Percentiles rank a stretch among this genome's conserved stretches.
Evolutionary conservation across 1,140 invertebrate genomes (phyloP).

Genomic region (Drosophila baimaii): DNA sequence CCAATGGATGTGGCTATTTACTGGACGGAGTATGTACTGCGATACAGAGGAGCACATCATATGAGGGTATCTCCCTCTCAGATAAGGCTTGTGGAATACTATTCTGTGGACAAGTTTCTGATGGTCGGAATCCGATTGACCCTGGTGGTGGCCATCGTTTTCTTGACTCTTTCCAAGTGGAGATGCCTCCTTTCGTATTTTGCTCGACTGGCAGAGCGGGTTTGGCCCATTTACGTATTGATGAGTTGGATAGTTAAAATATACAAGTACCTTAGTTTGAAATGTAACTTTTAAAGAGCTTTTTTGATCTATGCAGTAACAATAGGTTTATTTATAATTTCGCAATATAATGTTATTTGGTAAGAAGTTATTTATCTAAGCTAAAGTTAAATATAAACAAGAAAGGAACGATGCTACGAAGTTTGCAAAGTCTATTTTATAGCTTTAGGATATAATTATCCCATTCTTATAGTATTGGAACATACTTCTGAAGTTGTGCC

Average conservation of each 20-base stretch:
- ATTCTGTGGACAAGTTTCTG: constrained; percentile 84
- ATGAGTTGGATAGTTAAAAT: not conserved
- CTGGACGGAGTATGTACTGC: constrained; percentile 89
- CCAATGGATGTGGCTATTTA: constrained; percentile 88
- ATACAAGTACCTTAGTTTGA: not conserved
- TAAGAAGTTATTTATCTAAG: too few relatives aligned
- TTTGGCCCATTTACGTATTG: not conserved
- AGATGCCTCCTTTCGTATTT: constrained; percentile 9
- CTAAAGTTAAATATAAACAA: too few relatives aligned
- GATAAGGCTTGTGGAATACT: constrained; percentile 86
- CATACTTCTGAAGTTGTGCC: too few relatives aligned
- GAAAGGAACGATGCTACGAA: too few relatives aligned
- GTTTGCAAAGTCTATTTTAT: too few relatives aligned
- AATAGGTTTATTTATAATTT: not conserved
- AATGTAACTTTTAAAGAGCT: not conserved
- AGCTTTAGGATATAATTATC: too few relatives aligned
- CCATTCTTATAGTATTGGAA: too few relatives aligned
- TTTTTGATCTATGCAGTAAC: too few relatives aligned
- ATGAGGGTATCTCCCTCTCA: constrained; percentile 84
- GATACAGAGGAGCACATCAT: constrained; percentile 86
- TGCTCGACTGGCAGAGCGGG: not conserved
- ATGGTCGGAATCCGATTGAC: constrained; percentile 43
- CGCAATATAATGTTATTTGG: not conserved
- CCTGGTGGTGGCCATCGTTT: constrained; percentile 10
- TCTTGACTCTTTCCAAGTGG: constrained; percentile 27